Evolutionary conservation across 1,140 invertebrate genomes (phyloP).

Genomic region (Temnothorax nylanderi): DNA sequence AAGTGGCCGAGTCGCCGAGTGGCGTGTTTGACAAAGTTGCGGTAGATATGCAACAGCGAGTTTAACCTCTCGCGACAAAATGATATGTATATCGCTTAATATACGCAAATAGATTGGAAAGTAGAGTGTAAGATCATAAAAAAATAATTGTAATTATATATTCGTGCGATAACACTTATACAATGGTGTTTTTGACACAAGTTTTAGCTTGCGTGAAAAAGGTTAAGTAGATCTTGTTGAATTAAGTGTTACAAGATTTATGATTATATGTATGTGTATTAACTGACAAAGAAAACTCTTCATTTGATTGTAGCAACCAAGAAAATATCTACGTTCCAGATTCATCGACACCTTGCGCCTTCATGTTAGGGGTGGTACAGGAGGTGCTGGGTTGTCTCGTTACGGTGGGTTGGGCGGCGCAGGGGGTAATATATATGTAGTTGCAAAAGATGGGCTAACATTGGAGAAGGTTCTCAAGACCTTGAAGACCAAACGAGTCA

Average conservation of each 20-base stretch:
- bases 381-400: slow-evolving; percentile 91
- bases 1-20: too few species aligned
- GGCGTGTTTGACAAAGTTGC: background rate
- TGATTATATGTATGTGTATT: background rate
- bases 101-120: background rate
- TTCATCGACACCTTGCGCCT: slow-evolving; percentile 92
- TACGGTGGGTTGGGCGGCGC: slow-evolving; percentile 94
- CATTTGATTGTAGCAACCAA: slow-evolving; percentile 66
- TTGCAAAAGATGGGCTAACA: slow-evolving; percentile 88
- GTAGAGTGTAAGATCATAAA: background rate
- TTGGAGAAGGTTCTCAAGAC: slow-evolving; percentile 86
- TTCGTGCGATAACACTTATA: background rate
- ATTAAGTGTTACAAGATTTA: background rate
- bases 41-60: too few species aligned
- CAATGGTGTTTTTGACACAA: slow-evolving; percentile 82
- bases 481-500: slow-evolving; percentile 87
- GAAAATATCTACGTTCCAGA: slow-evolving; percentile 82
- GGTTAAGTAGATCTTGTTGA: slow-evolving; percentile 26
- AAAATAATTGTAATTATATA: background rate
- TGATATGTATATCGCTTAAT: background rate
- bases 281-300: background rate
- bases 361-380: slow-evolving; percentile 91
- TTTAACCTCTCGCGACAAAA: background rate
- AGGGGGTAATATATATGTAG: slow-evolving; percentile 93
- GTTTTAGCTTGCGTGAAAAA: slow-evolving; percentile 78